Evolutionary conservation across 1,140 invertebrate species (phyloP).

Genomic region (Panagrolaimus sp.): DNA sequence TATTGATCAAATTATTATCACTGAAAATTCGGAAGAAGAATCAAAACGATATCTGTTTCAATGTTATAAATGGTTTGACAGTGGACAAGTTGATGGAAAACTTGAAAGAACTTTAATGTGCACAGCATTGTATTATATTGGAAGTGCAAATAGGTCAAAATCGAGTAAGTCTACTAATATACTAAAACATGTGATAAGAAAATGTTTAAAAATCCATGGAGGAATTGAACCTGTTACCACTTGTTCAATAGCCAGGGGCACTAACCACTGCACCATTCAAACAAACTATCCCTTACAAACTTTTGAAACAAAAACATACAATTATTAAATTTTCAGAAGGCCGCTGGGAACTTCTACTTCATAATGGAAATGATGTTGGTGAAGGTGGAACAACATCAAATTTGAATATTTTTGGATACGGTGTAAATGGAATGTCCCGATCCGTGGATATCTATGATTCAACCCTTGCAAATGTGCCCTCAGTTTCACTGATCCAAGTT

Average conservation of each 20-base stretch:
- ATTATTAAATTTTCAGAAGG: slow-evolving; percentile 20
- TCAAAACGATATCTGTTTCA: slow-evolving; percentile 42
- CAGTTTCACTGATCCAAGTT: slow-evolving; percentile 25
- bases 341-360: slow-evolving; percentile 42
- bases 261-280: too few relatives aligned
- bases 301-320: not conserved
- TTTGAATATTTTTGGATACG: slow-evolving; percentile 36
- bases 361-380: slow-evolving; percentile 25
- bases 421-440: slow-evolving; percentile 29
- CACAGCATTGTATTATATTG: slow-evolving; percentile 42
- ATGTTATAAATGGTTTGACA: slow-evolving; percentile 48
- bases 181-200: too few relatives aligned
- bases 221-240: too few relatives aligned
- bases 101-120: slow-evolving; percentile 36
- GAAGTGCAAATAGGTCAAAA: not conserved
- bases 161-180: not conserved
- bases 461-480: slow-evolving; percentile 36
- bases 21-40: slow-evolving; percentile 29
- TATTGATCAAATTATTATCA: slow-evolving; percentile 40
- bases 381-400: slow-evolving; percentile 48
- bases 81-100: slow-evolving; percentile 46
- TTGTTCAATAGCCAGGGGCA: too few relatives aligned
- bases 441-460: slow-evolving; percentile 37
- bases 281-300: not conserved
- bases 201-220: too few relatives aligned